Percentiles rank a stretch among this genome's conserved stretches.
These are phyloP conservation scores for Agrochola macilenta DNA, from an alignment of 2,888 invertebrate genomes.

Conservation along the genomic window DNA sequence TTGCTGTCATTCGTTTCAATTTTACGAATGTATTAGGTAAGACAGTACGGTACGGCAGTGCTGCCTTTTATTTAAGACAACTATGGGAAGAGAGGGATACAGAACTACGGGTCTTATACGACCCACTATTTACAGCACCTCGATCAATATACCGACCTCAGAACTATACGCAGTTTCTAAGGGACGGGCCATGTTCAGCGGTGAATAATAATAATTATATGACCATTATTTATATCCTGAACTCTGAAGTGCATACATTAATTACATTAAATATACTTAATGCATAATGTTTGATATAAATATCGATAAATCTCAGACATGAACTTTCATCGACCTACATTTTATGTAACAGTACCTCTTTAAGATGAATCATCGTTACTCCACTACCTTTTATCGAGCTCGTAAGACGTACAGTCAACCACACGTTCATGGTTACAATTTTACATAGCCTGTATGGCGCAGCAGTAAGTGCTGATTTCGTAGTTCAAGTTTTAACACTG, in stretches of 20 bases:
- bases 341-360: conserved; percentile 77
- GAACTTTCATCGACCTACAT: conserved; percentile 81
- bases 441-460: background rate
- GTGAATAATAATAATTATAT: conserved; percentile 18
- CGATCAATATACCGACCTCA: background rate
- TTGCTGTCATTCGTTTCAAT: too few species aligned
- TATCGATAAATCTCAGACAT: conserved; percentile 61
- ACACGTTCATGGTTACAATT: background rate
- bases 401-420: conserved; percentile 51
- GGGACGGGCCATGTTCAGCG: background rate
- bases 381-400: conserved; percentile 69
- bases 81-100: background rate
- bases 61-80: background rate
- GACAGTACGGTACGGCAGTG: too few species aligned
- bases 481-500: conserved; percentile 4
- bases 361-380: conserved; percentile 77
- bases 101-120: background rate
- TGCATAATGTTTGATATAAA: conserved; percentile 53
- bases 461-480: conserved; percentile 12
- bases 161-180: conserved; percentile 8
- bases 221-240: conserved; percentile 25
- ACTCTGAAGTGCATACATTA: conserved; percentile 30
- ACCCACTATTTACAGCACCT: background rate
- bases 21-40: too few species aligned
- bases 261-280: conserved; percentile 34